phyloP scores from a whole-genome alignment of 2,113 vertebrate genomes.

The Cavia aperea region DNA sequence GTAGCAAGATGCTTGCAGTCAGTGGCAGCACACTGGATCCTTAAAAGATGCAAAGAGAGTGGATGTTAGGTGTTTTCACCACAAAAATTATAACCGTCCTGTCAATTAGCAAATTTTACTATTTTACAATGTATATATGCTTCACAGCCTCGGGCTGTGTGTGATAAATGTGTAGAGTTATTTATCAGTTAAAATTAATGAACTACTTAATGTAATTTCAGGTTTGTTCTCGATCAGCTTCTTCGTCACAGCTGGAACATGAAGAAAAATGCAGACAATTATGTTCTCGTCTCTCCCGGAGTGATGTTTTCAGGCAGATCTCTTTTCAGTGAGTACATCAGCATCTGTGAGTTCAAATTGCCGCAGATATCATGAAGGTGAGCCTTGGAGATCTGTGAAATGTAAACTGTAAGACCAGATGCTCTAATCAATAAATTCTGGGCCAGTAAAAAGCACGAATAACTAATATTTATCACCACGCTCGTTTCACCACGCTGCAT shows the following conservation, averaged over 20 bases:
- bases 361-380: not conserved
- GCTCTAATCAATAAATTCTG: not conserved
- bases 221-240: not conserved
- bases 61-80: not conserved
- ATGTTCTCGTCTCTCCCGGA: not conserved
- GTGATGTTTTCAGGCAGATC: not conserved
- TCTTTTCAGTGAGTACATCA: not conserved
- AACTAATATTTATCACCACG: not conserved
- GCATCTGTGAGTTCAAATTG: not conserved
- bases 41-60: not conserved
- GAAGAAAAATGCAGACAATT: not conserved
- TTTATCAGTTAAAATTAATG: not conserved
- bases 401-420: not conserved
- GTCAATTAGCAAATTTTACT: not conserved
- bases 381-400: not conserved
- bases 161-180: not conserved
- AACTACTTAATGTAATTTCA: not conserved
- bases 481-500: not conserved
- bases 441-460: not conserved
- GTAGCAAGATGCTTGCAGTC: not conserved
- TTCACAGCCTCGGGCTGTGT: not conserved
- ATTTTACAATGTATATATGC: not conserved
- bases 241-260: not conserved
- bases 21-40: not conserved
- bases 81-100: not conserved